phyloP scores from a whole-genome alignment of 2,113 vertebrate species.

The Penelope pileata region DNA sequence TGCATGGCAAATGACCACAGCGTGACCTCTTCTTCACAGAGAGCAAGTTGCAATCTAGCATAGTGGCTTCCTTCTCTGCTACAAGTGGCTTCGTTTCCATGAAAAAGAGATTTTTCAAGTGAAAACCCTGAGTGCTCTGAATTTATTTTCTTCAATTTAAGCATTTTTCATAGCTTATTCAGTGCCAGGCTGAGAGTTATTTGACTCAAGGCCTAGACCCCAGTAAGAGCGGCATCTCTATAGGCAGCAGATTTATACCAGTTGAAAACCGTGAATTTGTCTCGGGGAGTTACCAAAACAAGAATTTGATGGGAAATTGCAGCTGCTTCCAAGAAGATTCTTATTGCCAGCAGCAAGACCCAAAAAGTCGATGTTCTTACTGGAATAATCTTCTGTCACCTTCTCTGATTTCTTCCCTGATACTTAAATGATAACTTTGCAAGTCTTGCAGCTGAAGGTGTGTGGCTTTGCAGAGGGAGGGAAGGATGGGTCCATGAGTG shows the following conservation, averaged over 20 bases:
- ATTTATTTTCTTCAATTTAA: conserved; percentile 11
- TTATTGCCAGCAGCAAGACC: neutral
- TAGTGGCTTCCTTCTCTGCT: neutral
- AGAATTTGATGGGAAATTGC: neutral
- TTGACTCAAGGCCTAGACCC: neutral
- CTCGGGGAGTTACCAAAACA: neutral
- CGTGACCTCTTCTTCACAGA: neutral
- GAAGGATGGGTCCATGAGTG: neutral
- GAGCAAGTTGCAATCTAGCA: neutral
- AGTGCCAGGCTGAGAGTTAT: neutral
- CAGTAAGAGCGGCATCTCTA: neutral
- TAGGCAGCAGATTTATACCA: neutral
- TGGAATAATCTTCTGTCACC: neutral
- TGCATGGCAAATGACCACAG: neutral
- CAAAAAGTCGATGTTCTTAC: neutral
- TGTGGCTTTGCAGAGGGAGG: neutral
- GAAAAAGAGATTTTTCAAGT: neutral
- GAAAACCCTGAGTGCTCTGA: neutral
- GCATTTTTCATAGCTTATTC: neutral
- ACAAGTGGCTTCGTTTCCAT: neutral
- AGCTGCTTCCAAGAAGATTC: neutral
- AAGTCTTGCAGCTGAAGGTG: neutral
- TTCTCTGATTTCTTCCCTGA: neutral
- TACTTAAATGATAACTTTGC: neutral
- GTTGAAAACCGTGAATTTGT: neutral